Evolutionary conservation across 2,113 vertebrate genomes (phyloP).

Genomic region (Coregonus clupeaformis): DNA sequence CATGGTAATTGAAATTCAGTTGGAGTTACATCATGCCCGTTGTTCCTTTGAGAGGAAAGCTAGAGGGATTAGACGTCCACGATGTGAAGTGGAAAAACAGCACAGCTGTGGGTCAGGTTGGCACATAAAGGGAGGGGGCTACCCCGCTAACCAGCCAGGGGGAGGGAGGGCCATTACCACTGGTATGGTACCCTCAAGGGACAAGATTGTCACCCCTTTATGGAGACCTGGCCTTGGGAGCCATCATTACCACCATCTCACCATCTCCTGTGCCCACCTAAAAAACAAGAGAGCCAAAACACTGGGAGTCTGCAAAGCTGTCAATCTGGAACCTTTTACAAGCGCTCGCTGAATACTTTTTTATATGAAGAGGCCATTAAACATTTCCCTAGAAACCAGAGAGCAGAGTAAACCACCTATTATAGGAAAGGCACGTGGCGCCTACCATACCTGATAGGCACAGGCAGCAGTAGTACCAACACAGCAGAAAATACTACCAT

Average conservation of each 20-base stretch:
- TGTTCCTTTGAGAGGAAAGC: constrained; percentile 70
- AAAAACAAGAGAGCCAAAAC: constrained; percentile 44
- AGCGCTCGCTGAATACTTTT: constrained; percentile 64
- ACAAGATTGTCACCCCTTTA: background rate
- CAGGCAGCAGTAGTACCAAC: too few species aligned
- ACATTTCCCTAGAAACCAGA: constrained; percentile 35
- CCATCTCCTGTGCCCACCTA: constrained; percentile 23
- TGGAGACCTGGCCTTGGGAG: too few species aligned
- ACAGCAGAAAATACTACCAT: background rate
- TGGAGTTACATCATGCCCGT: constrained; percentile 73
- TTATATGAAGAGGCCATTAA: constrained; percentile 65
- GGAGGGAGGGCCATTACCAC: background rate
- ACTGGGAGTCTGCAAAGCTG: constrained; percentile 68
- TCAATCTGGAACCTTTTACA: constrained; percentile 67
- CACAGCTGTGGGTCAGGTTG: constrained; percentile 72
- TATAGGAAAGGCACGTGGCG: background rate
- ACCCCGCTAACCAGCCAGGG: background rate
- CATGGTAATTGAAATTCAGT: constrained; percentile 75
- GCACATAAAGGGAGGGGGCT: constrained; percentile 57
- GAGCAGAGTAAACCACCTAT: constrained; percentile 10
- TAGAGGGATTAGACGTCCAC: constrained; percentile 69
- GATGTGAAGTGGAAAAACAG: constrained; percentile 74
- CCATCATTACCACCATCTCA: background rate
- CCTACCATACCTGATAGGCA: background rate
- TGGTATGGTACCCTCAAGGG: background rate